phyloP scores from a whole-genome alignment of 2,888 invertebrate species.

The Cantharis nigra region DNA sequence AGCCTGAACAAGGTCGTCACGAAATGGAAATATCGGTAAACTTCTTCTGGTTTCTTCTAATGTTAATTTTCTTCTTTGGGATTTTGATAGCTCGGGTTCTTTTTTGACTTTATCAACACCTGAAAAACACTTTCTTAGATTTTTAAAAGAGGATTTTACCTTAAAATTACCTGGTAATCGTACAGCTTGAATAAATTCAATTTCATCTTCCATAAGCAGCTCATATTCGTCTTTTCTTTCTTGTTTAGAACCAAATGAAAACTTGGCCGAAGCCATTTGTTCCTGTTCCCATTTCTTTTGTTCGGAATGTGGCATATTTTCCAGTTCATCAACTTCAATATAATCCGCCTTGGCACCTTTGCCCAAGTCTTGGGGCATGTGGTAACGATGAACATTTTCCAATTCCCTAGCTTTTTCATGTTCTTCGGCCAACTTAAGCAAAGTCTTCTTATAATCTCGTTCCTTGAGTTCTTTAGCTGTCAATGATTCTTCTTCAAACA shows the following conservation, averaged over 20 bases:
- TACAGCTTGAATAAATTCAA: constrained; percentile 93
- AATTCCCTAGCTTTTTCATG: constrained; percentile 94
- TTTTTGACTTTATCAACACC: constrained; percentile 60
- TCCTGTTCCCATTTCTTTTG: constrained; percentile 98
- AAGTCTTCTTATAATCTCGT: constrained; percentile 86
- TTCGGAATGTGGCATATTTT: constrained; percentile 81
- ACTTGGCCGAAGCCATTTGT: constrained; percentile 90
- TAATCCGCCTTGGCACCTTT: constrained; percentile 74
- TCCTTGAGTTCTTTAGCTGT: constrained; percentile 85
- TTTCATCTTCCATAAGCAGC: constrained; percentile 91
- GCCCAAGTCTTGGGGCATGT: constrained; percentile 89
- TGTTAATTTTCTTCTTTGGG: constrained; percentile 74
- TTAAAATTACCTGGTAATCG: constrained; percentile 66
- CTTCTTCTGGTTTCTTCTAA: constrained; percentile 92
- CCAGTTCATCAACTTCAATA: constrained; percentile 84
- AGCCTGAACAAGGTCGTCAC: constrained; percentile 85
- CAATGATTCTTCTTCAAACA: constrained; percentile 88
- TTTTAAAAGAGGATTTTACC: background rate
- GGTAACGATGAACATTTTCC: constrained; percentile 91
- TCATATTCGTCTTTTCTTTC: constrained; percentile 81
- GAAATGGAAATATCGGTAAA: constrained; percentile 93
- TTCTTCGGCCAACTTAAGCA: constrained; percentile 89
- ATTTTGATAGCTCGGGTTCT: constrained; percentile 67
- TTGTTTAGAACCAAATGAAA: constrained; percentile 87
- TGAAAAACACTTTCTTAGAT: constrained; percentile 11